Conservation (phyloP, 2,888 invertebrate species). For the Rhopalosiphum nymphaeae region DNA sequence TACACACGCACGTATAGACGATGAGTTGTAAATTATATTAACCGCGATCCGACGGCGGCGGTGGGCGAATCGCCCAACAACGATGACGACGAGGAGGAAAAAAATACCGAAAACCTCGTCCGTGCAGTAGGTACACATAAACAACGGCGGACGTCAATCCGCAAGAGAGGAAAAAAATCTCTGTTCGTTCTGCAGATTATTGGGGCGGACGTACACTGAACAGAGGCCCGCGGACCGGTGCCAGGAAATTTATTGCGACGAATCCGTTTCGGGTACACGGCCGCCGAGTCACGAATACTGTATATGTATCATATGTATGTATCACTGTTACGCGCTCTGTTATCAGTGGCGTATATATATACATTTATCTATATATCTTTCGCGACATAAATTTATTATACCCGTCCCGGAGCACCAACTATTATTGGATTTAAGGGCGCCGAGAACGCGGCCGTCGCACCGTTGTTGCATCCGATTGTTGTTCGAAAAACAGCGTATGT, state of each 20-base stretch:
- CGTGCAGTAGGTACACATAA: neutral
- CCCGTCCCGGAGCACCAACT: neutral
- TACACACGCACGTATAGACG: neutral
- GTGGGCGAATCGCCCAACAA: neutral
- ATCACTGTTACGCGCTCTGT: neutral
- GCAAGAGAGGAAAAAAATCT: neutral
- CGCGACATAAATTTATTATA: neutral
- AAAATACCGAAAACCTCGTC: neutral
- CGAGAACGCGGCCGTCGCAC: neutral
- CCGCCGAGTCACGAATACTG: neutral
- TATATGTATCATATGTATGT: neutral
- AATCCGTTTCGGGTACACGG: slow-evolving; percentile 16
- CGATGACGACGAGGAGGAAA: neutral
- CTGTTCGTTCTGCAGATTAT: slow-evolving; percentile 24
- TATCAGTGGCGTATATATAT: neutral
- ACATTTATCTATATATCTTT: neutral
- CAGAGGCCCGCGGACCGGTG: slow-evolving; percentile 48
- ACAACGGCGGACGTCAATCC: slow-evolving; percentile 24
- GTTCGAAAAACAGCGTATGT: neutral
- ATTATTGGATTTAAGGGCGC: slow-evolving; percentile 3
- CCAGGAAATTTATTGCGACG: slow-evolving; percentile 53
- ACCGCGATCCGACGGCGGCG: neutral
- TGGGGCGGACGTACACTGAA: slow-evolving; percentile 56
- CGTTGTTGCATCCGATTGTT: neutral
- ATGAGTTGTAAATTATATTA: neutral